These are phyloP conservation scores for Philantomba maxwellii DNA, from an alignment of 2,113 vertebrate species.

Conservation along the genomic window DNA sequence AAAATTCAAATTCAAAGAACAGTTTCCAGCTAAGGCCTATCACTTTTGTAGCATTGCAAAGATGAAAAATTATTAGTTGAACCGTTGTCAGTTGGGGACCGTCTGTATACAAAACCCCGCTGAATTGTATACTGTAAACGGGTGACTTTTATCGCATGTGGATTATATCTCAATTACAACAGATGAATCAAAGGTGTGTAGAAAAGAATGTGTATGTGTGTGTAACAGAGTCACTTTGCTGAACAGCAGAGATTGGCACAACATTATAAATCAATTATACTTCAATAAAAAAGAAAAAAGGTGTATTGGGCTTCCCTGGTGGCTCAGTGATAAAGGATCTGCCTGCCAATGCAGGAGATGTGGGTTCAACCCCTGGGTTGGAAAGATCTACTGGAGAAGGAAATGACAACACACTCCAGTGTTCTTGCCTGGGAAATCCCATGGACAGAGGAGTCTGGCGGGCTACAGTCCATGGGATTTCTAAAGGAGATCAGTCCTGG, in stretches of 20 bases:
- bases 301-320: neutral
- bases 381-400: neutral
- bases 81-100: neutral
- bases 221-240: neutral
- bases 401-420: neutral
- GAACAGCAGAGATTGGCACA: neutral
- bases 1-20: neutral
- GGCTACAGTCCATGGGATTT: neutral
- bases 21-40: neutral
- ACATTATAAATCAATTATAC: neutral
- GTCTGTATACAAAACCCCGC: neutral
- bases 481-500: too few relatives aligned
- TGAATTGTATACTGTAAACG: neutral
- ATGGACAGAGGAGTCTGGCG: neutral
- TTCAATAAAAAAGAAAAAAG: neutral
- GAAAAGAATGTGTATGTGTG: neutral
- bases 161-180: neutral
- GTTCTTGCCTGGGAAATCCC: neutral
- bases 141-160: neutral
- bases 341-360: neutral
- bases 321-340: neutral
- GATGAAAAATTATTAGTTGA: neutral
- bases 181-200: neutral
- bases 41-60: neutral
- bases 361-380: neutral